A percentile compares a stretch with the other conserved stretches of the same genome.
phyloP scores from a whole-genome alignment of 1,140 invertebrate species.

The Odontomachus brunneus region DNA sequence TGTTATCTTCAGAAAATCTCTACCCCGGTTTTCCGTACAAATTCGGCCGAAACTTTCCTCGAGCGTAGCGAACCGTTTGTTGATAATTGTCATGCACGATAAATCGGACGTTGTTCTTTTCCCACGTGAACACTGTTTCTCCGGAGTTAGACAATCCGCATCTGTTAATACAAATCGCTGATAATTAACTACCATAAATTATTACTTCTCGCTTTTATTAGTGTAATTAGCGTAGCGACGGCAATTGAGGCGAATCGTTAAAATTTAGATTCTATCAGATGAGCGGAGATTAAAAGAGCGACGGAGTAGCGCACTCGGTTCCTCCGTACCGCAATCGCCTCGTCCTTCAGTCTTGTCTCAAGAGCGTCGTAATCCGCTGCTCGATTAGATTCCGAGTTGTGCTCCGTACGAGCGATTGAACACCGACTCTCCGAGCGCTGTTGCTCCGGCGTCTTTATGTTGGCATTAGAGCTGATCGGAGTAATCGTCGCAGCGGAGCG shows the following conservation, averaged over 20 bases:
- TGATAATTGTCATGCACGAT: no score
- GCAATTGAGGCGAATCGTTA: background rate
- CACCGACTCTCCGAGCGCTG: background rate
- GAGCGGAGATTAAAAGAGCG: background rate
- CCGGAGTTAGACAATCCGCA: background rate
- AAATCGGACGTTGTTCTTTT: no score
- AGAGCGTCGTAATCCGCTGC: conserved; percentile 14
- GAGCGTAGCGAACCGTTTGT: no score
- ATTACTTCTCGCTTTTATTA: background rate
- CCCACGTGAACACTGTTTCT: no score
- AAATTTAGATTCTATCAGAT: background rate
- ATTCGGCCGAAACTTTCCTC: no score
- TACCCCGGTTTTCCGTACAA: no score
- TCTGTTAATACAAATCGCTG: no score
- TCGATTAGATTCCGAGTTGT: conserved; percentile 29
- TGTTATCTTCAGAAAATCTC: no score
- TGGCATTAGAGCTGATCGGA: conserved; percentile 3
- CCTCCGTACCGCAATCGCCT: background rate
- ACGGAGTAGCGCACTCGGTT: conserved; percentile 1
- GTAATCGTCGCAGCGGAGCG: background rate
- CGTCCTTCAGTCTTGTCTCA: background rate
- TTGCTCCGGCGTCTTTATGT: conserved; percentile 1
- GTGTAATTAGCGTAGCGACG: background rate
- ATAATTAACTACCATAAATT: background rate
- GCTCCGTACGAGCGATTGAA: conserved; percentile 9